phyloP scores from a whole-genome alignment of 1,140 invertebrate species.

The Tetraneura akinire region DNA sequence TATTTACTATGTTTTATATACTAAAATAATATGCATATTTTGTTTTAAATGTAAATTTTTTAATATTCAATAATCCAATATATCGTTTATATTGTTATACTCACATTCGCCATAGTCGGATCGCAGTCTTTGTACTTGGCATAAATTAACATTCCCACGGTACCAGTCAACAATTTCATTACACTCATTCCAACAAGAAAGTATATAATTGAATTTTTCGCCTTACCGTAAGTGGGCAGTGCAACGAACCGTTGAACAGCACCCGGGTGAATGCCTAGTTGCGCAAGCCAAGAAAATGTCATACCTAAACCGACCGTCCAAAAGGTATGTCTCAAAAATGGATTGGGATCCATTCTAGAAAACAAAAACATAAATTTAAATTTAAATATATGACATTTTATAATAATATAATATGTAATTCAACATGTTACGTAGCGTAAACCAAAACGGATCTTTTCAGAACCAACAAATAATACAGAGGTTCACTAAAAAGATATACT shows the following conservation, averaged over 20 bases:
- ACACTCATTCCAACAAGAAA: slow-evolving; percentile 57
- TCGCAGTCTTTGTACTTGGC: slow-evolving; percentile 67
- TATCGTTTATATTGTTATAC: no score
- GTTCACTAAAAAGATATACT: no score
- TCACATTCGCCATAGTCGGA: slow-evolving; percentile 62
- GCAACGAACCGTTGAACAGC: slow-evolving; percentile 85
- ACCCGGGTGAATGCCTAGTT: slow-evolving; percentile 85
- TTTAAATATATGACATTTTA: no score
- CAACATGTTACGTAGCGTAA: no score
- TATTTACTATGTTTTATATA: slow-evolving; percentile 61
- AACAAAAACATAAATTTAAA: no score
- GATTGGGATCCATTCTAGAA: slow-evolving; percentile 72
- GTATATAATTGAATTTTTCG: slow-evolving; percentile 56
- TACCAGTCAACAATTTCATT: slow-evolving; percentile 58
- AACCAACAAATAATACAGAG: no score
- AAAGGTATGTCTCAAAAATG: slow-evolving; percentile 76
- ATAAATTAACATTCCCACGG: slow-evolving; percentile 65
- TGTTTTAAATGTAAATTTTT: no score
- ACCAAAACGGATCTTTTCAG: no score
- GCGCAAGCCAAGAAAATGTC: slow-evolving; percentile 65
- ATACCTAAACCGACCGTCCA: slow-evolving; percentile 76
- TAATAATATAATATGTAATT: no score
- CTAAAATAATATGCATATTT: slow-evolving; percentile 42
- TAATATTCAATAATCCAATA: no score
- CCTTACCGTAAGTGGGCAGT: slow-evolving; percentile 68